These are phyloP conservation scores for Clivina fossor DNA, from an alignment of 2,888 invertebrate species.

Conservation along the genomic window DNA sequence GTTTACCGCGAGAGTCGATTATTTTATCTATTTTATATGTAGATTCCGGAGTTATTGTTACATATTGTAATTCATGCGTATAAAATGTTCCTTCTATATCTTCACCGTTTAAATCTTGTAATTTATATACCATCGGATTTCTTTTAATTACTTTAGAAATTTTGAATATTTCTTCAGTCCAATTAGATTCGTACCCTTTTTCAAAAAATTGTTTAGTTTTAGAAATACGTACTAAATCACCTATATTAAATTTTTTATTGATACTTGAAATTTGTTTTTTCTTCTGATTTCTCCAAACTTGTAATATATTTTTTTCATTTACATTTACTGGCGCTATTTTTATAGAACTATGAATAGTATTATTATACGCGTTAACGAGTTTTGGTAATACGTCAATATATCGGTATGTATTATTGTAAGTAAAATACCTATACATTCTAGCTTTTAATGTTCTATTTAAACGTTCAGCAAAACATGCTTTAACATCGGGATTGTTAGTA, in stretches of 20 bases:
- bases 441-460: too few relatives aligned
- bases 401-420: too few relatives aligned
- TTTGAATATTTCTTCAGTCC: slow-evolving; percentile 42
- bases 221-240: background rate
- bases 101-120: slow-evolving; percentile 39
- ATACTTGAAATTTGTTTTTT: background rate
- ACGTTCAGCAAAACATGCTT: too few relatives aligned
- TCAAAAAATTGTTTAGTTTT: slow-evolving; percentile 38
- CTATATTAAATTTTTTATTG: background rate
- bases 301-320: too few relatives aligned
- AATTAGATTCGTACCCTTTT: slow-evolving; percentile 40
- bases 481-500: too few relatives aligned
- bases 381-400: too few relatives aligned
- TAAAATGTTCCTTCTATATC: slow-evolving; percentile 41
- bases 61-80: slow-evolving; percentile 38
- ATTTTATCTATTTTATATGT: slow-evolving; percentile 40
- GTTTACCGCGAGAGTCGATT: slow-evolving; percentile 30
- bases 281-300: too few relatives aligned
- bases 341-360: too few relatives aligned
- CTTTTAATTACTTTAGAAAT: slow-evolving; percentile 36
- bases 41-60: slow-evolving; percentile 18
- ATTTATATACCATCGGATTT: slow-evolving; percentile 40
- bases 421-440: too few relatives aligned
- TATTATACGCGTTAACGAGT: too few relatives aligned
- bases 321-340: too few relatives aligned